Evolutionary conservation across 2,888 invertebrate genomes (phyloP), one percentile per base, ranked within the genome.

Genomic region (Buathra laborator): DNA sequence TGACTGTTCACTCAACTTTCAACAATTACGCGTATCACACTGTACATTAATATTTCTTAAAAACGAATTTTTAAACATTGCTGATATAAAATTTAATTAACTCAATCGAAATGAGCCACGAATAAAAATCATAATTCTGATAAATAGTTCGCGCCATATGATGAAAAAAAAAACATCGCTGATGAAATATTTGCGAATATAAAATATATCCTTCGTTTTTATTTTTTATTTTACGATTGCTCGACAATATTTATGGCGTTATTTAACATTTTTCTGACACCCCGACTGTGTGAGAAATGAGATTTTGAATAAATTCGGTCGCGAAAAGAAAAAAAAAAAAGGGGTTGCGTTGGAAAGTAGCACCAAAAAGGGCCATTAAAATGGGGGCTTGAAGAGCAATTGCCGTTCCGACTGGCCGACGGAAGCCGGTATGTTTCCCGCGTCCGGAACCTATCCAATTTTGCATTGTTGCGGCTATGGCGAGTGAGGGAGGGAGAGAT

Each of bases 381-480:
- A 77, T 43, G 71, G 24, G 67, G 32, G 56, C 48, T 59, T 43
- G 19, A 48, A 70, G 72, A 71, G 82, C 77, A 74, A 83, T 72
- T 68, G 78, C 68, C 24, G 62, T 59, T 74, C 62, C 70, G 62
- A 72, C n/a, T 64, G 48, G 66, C n/a, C 70, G 37, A 7, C 37
- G 70, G 56, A 59, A 76, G 67, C 76, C 29, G 62, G 76, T 67
- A 76, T 76, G 70, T 80, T 84, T 80, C 70, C 56, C 79, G 74
- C 66, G 59, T 78, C 48, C 74, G 68, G 79, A 79, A 74, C 84
- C 76, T 84, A 80, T 84, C 80, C 80, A 80, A 84, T 84, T 80
- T 80, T 67, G 56, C 75, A 82, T 82, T 84, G 77, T 84, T 81
- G 81, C 77, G 78, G 67, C 71, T 56, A 80, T 70, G 79, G 82